These are phyloP conservation scores for Tympanuchus pallidicinctus DNA, from an alignment of 2,113 vertebrate genomes.

Conservation along the genomic window DNA sequence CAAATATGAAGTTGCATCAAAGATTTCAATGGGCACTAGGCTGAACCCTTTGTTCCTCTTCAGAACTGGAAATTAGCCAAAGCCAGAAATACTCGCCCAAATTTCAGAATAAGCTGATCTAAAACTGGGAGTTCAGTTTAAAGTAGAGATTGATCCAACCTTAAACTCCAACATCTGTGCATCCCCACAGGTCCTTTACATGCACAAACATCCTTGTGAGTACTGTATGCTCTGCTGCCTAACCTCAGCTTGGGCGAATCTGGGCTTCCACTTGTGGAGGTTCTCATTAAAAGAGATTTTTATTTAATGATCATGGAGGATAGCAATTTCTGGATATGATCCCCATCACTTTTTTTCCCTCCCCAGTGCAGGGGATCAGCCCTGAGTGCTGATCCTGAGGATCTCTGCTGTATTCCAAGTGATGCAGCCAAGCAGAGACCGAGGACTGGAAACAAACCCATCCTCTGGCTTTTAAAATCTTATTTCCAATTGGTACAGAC, in stretches of 20 bases:
- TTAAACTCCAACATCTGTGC: not conserved
- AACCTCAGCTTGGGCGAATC: not conserved
- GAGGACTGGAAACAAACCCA: not conserved
- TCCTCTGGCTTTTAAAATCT: not conserved
- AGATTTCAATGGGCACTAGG: not conserved
- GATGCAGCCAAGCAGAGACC: fast-evolving
- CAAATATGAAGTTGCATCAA: not conserved
- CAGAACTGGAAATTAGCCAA: not conserved
- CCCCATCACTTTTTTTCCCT: not conserved
- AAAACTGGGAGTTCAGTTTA: not conserved
- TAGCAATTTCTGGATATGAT: not conserved
- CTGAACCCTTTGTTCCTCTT: not conserved
- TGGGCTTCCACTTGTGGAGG: not conserved
- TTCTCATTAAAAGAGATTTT: not conserved
- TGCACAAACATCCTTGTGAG: not conserved
- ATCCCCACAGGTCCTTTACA: not conserved
- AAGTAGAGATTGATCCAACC: not conserved
- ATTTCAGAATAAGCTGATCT: not conserved
- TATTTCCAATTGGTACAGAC: not conserved
- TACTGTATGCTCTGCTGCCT: not conserved
- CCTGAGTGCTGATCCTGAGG: not conserved
- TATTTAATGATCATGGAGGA: not conserved
- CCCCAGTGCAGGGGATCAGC: no score
- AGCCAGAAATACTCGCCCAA: not conserved
- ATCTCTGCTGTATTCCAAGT: not conserved